phyloP scores from a whole-genome alignment of 64 coral and sea anemone genomes.

The Montipora capricornis region DNA sequence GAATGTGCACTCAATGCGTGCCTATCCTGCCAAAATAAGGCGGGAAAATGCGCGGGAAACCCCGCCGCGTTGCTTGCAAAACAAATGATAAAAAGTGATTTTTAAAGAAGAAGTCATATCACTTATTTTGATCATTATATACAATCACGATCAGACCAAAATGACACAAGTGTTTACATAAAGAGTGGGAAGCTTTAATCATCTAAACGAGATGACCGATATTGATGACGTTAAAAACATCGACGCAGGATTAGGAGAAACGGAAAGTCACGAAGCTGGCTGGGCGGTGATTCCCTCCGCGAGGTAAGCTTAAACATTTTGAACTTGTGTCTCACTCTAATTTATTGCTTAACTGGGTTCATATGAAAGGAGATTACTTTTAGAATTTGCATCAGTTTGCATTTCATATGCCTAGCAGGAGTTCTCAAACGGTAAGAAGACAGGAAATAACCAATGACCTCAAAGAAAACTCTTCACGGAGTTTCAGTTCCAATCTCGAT shows the following conservation, averaged over 20 bases:
- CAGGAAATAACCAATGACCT: background rate
- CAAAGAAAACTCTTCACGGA: conserved; percentile 10
- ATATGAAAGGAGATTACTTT: background rate
- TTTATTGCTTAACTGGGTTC: background rate
- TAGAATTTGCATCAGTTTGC: background rate
- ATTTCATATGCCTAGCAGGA: conserved; percentile 5
- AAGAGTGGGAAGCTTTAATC: background rate
- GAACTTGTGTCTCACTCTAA: too few species aligned
- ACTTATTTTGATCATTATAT: background rate
- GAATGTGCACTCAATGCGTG: background rate
- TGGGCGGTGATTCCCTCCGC: conserved; percentile 59
- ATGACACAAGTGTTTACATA: background rate
- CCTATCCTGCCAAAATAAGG: background rate
- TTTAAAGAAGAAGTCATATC: background rate
- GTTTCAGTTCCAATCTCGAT: background rate
- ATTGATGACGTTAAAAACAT: background rate
- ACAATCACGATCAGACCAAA: background rate
- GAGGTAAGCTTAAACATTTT: conserved; percentile 2
- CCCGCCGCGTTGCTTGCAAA: too few species aligned
- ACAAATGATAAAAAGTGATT: background rate
- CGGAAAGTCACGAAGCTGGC: background rate
- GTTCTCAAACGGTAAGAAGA: conserved; percentile 65
- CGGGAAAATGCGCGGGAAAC: conserved; percentile 44
- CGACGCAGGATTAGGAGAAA: background rate
- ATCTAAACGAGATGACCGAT: background rate